phyloP scores from a whole-genome alignment of 2,888 invertebrate genomes.

The Lordiphosa fenestrarum region DNA sequence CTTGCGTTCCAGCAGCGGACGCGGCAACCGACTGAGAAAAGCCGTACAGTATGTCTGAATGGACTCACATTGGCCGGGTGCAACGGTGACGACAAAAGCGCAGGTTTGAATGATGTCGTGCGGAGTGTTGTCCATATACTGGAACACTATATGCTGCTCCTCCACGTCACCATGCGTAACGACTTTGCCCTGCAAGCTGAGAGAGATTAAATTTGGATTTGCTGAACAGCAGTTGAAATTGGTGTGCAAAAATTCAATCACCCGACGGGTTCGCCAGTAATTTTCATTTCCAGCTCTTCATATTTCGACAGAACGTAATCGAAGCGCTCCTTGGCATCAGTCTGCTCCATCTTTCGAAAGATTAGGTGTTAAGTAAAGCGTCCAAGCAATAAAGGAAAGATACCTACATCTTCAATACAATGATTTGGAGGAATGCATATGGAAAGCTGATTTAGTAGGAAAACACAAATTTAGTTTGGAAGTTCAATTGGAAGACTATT shows the following conservation, averaged over 20 bases:
- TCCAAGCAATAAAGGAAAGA: not conserved
- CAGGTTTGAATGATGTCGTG: constrained; percentile 75
- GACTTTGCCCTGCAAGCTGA: constrained; percentile 68
- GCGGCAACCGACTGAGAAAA: constrained; percentile 66
- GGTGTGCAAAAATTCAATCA: constrained; percentile 41
- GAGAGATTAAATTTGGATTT: constrained; percentile 8
- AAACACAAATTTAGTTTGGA: not conserved
- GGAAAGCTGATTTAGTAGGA: constrained; percentile 21
- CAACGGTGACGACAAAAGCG: constrained; percentile 63
- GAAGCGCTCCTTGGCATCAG: constrained; percentile 54
- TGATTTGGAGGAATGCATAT: constrained; percentile 59
- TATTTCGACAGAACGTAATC: constrained; percentile 71
- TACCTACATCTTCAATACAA: constrained; percentile 67
- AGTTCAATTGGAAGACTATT: not conserved
- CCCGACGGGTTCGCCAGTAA: constrained; percentile 68
- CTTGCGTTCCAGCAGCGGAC: constrained; percentile 68
- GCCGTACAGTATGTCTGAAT: constrained; percentile 72
- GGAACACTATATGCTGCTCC: constrained; percentile 72
- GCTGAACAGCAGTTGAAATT: constrained; percentile 4
- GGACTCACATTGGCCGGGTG: constrained; percentile 65
- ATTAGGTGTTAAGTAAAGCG: too few species aligned
- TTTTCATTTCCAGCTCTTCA: constrained; percentile 67
- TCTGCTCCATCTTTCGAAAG: constrained; percentile 4
- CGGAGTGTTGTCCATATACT: constrained; percentile 73
- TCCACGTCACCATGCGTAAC: constrained; percentile 59